A percentile compares a stretch with the other conserved stretches of the same genome.
phyloP scores from a whole-genome alignment of 2,888 invertebrate species.

The Melitaea athalia region DNA sequence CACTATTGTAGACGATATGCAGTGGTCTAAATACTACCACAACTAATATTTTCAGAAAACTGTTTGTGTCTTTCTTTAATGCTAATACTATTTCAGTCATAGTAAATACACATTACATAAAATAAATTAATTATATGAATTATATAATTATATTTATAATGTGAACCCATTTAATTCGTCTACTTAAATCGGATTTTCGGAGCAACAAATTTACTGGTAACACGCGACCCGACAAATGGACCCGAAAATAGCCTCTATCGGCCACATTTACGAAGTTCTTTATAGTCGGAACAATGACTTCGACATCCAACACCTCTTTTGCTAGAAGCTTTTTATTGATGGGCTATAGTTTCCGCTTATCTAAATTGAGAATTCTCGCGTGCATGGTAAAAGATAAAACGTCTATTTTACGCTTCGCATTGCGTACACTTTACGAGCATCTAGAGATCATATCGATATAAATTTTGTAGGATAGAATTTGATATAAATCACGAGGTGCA shows the following conservation, averaged over 20 bases:
- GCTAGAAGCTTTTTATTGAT: slow-evolving; percentile 18
- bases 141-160: no score
- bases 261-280: slow-evolving; percentile 7
- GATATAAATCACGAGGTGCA: neutral
- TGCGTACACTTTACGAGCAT: slow-evolving; percentile 9
- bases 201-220: slow-evolving; percentile 26
- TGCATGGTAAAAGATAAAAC: slow-evolving; percentile 19
- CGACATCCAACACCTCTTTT: slow-evolving; percentile 16
- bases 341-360: slow-evolving; percentile 25
- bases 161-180: slow-evolving; percentile 10
- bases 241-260: slow-evolving; percentile 32
- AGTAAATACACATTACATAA: no score
- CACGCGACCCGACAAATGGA: slow-evolving; percentile 34
- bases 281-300: slow-evolving; percentile 16
- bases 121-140: no score
- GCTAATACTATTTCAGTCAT: no score
- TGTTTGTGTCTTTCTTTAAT: no score
- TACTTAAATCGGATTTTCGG: slow-evolving; percentile 2
- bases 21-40: no score
- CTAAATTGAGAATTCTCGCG: slow-evolving; percentile 19
- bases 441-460: slow-evolving; percentile 1
- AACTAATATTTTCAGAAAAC: no score
- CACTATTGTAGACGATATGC: no score
- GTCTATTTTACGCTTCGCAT: slow-evolving; percentile 16
- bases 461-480: neutral